Percentiles rank a stretch among this genome's conserved stretches.
phyloP scores from a whole-genome alignment of 2,113 vertebrate genomes.

The Pandion haliaetus region DNA sequence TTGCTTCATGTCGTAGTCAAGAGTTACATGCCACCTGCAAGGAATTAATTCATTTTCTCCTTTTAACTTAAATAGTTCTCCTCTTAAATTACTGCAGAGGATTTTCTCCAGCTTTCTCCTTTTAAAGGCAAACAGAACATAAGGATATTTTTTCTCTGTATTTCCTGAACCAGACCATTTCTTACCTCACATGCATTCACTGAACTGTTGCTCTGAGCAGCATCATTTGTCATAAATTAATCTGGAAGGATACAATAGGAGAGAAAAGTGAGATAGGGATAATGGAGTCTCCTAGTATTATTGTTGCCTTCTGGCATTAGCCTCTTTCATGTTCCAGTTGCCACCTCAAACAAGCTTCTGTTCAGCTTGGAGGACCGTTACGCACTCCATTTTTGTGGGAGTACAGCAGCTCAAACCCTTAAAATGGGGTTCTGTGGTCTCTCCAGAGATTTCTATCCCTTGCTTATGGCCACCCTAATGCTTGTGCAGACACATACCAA shows the following conservation, averaged over 20 bases:
- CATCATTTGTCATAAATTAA: background rate
- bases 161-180: background rate
- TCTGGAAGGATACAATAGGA: background rate
- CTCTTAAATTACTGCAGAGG: background rate
- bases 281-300: background rate
- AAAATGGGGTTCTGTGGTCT: background rate
- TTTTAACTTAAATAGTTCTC: background rate
- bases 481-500: background rate
- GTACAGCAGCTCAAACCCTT: background rate
- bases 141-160: background rate
- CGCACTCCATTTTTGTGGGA: background rate
- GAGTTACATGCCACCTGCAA: background rate
- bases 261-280: background rate
- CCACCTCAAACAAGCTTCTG: background rate
- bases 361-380: background rate
- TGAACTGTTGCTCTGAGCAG: background rate
- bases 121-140: background rate
- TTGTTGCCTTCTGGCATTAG: background rate
- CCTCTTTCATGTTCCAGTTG: background rate
- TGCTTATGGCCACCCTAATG: background rate
- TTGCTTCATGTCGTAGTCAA: background rate
- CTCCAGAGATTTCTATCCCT: background rate
- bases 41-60: background rate
- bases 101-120: background rate
- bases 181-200: background rate